Conservation (phyloP, 53 echinoderm and acorn worm species). For the Hippasteria phrygiana region DNA sequence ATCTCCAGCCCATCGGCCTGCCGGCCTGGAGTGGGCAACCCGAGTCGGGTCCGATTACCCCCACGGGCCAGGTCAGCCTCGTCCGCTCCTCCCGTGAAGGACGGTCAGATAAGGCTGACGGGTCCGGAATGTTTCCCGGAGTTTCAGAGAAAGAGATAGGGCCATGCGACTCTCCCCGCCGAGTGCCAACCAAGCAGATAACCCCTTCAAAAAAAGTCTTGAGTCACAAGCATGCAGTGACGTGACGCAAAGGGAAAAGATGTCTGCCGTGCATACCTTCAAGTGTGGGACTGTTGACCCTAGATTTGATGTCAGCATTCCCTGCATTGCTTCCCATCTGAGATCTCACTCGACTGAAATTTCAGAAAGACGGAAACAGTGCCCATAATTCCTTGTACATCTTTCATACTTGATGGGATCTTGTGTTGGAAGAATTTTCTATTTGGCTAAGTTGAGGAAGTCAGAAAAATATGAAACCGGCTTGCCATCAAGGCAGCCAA, state of each 20-base stretch:
- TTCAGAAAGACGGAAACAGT: too few relatives aligned
- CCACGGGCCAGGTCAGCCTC: conserved; percentile 17
- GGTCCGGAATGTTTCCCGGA: conserved; percentile 1
- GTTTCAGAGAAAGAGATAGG: not conserved
- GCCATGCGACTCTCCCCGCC: not conserved
- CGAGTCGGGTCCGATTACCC: conserved; percentile 29
- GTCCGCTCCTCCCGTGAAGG: not conserved
- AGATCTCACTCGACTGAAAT: too few relatives aligned
- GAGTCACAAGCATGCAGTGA: too few relatives aligned
- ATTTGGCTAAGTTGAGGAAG: too few relatives aligned
- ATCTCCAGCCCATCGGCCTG: conserved; percentile 40
- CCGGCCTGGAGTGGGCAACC: conserved; percentile 24
- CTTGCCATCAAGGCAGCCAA: too few relatives aligned
- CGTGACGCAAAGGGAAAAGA: not conserved
- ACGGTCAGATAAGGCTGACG: not conserved
- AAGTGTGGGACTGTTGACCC: not conserved
- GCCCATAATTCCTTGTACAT: too few relatives aligned
- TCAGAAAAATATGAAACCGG: too few relatives aligned
- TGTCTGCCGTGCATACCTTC: too few relatives aligned
- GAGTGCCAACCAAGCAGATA: not conserved
- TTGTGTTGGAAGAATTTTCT: too few relatives aligned
- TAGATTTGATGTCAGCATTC: not conserved
- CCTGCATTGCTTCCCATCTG: too few relatives aligned
- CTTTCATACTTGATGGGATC: too few relatives aligned
- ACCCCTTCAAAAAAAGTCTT: not conserved